A percentile compares a stretch with the other conserved stretches of the same genome.
Conservation (phyloP, 2,797 vertebrate species). For the Gambusia yucatana region DNA sequence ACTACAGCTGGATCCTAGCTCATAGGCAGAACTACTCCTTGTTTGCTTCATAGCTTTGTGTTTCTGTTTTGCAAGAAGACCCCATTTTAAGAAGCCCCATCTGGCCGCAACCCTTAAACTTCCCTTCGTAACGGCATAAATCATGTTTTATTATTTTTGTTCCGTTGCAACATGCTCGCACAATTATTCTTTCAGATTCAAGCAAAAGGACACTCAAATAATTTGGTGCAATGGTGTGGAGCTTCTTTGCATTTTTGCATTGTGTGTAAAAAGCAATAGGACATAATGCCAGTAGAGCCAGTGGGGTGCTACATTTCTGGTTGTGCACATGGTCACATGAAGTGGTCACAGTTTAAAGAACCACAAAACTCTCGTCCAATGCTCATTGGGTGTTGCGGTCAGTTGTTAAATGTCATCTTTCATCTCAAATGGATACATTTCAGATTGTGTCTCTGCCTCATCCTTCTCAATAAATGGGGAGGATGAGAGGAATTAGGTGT, state of each 20-base stretch:
- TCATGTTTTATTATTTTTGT: conserved; percentile 1
- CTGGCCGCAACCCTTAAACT: conserved; percentile 12
- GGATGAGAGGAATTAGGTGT: conserved; percentile 30
- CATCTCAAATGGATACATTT: conserved; percentile 18
- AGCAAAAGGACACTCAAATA: neutral
- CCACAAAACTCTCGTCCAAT: neutral
- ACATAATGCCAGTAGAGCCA: neutral
- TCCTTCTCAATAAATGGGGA: conserved; percentile 17
- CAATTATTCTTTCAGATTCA: neutral
- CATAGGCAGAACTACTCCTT: conserved; percentile 44
- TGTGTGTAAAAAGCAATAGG: neutral
- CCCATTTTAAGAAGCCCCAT: conserved; percentile 33
- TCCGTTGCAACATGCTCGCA: neutral
- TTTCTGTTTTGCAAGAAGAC: conserved; percentile 40
- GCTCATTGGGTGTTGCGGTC: conserved; percentile 6
- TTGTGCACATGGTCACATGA: conserved; percentile 25
- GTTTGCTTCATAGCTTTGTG: conserved; percentile 23
- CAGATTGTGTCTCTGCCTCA: conserved; percentile 16
- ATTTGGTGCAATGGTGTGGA: neutral
- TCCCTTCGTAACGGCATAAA: neutral
- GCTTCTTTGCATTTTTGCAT: neutral
- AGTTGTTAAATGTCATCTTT: conserved; percentile 17
- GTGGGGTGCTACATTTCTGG: neutral
- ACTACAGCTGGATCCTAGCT: conserved; percentile 22
- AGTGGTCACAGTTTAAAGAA: conserved; percentile 11